Percentiles rank a stretch among this genome's conserved stretches.
Evolutionary conservation across 1,140 invertebrate species (phyloP).

Genomic region (Adelges cooleyi): DNA sequence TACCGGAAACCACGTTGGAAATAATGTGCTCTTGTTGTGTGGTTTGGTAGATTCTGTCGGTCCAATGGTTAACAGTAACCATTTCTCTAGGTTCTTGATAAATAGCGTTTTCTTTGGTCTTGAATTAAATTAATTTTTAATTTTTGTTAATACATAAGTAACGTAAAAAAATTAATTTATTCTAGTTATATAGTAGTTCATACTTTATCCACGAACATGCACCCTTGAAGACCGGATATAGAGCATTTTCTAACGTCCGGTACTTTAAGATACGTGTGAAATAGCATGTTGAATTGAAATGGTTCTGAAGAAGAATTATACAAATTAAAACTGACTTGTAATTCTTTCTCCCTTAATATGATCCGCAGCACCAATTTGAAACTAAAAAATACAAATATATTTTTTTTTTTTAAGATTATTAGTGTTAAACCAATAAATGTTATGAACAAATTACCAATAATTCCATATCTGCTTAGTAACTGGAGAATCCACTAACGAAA

Average conservation of each 20-base stretch:
- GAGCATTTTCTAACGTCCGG: conserved; percentile 81
- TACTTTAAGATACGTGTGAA: conserved; percentile 93
- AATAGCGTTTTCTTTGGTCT: conserved; percentile 67
- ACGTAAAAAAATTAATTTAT: too few species aligned
- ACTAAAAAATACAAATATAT: conserved; percentile 39
- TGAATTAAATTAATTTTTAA: too few species aligned
- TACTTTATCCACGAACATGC: conserved; percentile 88
- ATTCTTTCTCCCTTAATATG: conserved; percentile 77
- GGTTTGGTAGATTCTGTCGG: conserved; percentile 84
- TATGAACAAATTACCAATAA: conserved; percentile 55
- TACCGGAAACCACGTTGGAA: conserved; percentile 78
- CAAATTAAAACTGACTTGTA: conserved; percentile 83
- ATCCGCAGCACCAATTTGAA: conserved; percentile 76
- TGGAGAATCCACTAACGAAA: conserved; percentile 82
- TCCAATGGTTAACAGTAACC: conserved; percentile 80
- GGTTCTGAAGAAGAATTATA: conserved; percentile 70
- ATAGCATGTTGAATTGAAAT: conserved; percentile 83
- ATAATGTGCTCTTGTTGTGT: conserved; percentile 85
- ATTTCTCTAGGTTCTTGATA: conserved; percentile 79
- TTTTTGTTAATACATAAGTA: background rate
- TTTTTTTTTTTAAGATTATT: background rate
- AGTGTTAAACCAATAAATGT: background rate
- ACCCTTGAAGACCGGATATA: conserved; percentile 80
- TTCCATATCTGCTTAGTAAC: conserved; percentile 90
- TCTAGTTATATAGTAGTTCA: background rate